Evolutionary conservation across 1,140 invertebrate genomes (phyloP), one percentile per base, ranked within the genome.

Genomic region (Brachionus calyciflorus): DNA sequence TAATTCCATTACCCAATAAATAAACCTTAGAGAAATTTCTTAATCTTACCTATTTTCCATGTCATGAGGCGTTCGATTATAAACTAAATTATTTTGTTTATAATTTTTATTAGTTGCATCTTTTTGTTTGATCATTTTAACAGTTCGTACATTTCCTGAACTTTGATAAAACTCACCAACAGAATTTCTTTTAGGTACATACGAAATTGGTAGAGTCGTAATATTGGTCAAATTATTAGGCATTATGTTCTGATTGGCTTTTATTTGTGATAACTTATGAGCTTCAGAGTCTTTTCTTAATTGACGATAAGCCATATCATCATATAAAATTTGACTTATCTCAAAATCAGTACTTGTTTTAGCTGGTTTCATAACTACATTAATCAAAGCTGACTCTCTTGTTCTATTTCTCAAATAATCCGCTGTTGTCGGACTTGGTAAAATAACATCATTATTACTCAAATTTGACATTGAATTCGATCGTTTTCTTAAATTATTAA

Each of bases 401-500:
- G 69, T 73, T 37, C 40, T 73, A 19, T 73, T 55, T 17, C 69
- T 73, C 26, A 73, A 55, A 73, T 73, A 73, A n/a, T 73, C 69
- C 1, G 69, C 69, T 51, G 30, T 73, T 1, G 69, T 73, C 21
- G 69, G 69, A 51, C 69, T 73, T 51, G 69, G 69, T n/a, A 73
- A 12, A 30, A 73, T 73, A 21, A 73, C 19, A 21, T 19, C 21
- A 65, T 65, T 24, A 44, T 28, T 65, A n/a, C 24, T 65, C 19
- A 65, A 65, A 65, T 44, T 65, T 0, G 60, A 44, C 33, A 41
- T 44, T 44, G 60, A 65, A 28, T 24, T 65, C 19, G 60, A 65
- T 5, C 60, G 7, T 21, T 65, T 65, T 21, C 60, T 12, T 5
- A 37, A 7, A 12, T 21, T 19, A 44, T 65, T 65, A 0, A 65